These are phyloP conservation scores for Kradibia gibbosae DNA, from an alignment of 1,140 invertebrate species.

Conservation along the genomic window DNA sequence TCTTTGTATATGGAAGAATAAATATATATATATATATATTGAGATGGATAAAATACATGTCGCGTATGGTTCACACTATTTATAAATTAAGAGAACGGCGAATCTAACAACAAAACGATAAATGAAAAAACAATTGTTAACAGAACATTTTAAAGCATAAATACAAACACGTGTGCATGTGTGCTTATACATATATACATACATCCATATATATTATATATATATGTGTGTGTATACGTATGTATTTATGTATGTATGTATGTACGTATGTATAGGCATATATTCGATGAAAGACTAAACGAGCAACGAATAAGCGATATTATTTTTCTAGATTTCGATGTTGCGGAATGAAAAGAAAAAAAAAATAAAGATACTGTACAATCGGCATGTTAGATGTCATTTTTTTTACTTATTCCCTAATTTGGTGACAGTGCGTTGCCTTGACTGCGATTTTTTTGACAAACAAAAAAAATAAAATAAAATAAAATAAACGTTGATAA, in stretches of 20 bases:
- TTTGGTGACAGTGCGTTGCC: background rate
- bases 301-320: conserved; percentile 51
- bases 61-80: background rate
- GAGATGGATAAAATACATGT: background rate
- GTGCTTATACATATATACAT: too few species aligned
- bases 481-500: background rate
- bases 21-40: too few species aligned
- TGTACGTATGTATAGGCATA: conserved; percentile 31
- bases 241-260: background rate
- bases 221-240: background rate
- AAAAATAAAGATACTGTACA: background rate
- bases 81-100: background rate
- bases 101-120: conserved; percentile 15
- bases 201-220: background rate
- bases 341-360: background rate
- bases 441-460: background rate
- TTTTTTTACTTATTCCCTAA: conserved; percentile 24
- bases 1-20: conserved; percentile 16
- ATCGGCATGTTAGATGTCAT: too few species aligned
- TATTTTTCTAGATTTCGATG: conserved; percentile 48
- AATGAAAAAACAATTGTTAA: conserved; percentile 17
- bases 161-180: too few species aligned
- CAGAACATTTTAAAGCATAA: too few species aligned
- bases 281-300: conserved; percentile 45
- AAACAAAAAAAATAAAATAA: too few species aligned